phyloP scores from a whole-genome alignment of 2,888 invertebrate genomes.

The Shargacucullia verbasci region DNA sequence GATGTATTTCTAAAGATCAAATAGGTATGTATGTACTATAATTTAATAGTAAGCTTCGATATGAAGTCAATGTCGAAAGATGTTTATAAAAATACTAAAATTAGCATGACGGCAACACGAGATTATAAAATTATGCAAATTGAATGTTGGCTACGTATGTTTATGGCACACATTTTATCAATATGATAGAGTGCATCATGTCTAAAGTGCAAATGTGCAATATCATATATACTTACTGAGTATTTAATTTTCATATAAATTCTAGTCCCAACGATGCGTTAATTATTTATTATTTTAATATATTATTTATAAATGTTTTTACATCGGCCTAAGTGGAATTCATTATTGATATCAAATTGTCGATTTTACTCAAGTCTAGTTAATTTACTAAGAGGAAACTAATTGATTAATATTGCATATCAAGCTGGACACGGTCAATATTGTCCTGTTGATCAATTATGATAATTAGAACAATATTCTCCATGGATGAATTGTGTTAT shows the following conservation, averaged over 20 bases:
- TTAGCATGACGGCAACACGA: slow-evolving; percentile 25
- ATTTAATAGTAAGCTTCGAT: slow-evolving; percentile 3
- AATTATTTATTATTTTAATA: too few species aligned
- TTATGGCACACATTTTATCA: slow-evolving; percentile 18
- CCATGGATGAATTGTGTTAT: too few species aligned
- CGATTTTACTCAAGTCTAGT: too few species aligned
- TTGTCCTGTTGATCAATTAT: too few species aligned
- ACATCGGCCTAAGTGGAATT: too few species aligned
- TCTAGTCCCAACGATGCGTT: neutral
- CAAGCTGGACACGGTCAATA: too few species aligned
- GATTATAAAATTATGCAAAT: slow-evolving; percentile 14
- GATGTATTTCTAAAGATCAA: slow-evolving; percentile 24
- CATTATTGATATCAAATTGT: too few species aligned
- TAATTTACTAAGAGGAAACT: too few species aligned
- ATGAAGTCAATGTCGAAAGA: slow-evolving; percentile 20
- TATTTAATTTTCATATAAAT: slow-evolving; percentile 7
- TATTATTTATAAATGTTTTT: too few species aligned
- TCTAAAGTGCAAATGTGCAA: slow-evolving; percentile 35
- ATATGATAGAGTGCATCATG: slow-evolving; percentile 34
- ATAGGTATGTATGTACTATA: neutral
- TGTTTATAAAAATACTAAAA: slow-evolving; percentile 22
- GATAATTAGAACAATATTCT: too few species aligned
- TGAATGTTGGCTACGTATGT: slow-evolving; percentile 5
- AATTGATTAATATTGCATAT: too few species aligned
- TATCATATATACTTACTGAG: slow-evolving; percentile 31